These are phyloP conservation scores for Aplidium turbinatum DNA, from an alignment of 23 tunicate genomes.

Conservation along the genomic window DNA sequence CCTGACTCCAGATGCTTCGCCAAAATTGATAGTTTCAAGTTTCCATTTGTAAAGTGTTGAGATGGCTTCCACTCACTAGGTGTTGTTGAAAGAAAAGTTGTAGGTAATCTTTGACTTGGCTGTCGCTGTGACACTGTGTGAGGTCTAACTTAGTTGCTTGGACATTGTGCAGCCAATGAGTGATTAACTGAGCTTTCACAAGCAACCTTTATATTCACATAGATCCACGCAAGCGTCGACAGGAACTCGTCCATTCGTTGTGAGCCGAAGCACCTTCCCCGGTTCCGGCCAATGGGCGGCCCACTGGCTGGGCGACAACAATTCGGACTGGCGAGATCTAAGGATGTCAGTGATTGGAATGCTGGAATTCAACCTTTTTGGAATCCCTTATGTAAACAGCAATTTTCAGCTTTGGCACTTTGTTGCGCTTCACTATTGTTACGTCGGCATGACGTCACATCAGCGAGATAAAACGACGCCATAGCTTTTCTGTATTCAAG, in stretches of 20 bases:
- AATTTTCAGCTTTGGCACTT: no score
- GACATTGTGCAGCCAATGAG: not conserved
- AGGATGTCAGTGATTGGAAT: constrained; percentile 89
- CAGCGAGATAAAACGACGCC: no score
- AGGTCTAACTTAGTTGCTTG: not conserved
- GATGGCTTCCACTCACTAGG: no score
- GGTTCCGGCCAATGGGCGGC: constrained; percentile 97
- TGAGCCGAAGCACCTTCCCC: constrained; percentile 86
- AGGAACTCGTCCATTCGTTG: constrained; percentile 90
- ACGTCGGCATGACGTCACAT: no score
- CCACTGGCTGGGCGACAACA: constrained; percentile 99
- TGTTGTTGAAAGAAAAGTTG: no score
- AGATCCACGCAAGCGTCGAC: constrained; percentile 79
- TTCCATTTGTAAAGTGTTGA: no score
- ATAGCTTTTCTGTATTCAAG: no score
- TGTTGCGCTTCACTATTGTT: no score
- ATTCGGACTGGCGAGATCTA: constrained; percentile 77
- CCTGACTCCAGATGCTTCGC: no score
- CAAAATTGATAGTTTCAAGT: no score
- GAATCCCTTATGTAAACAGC: constrained; percentile 82
- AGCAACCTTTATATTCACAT: not conserved
- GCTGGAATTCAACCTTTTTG: constrained; percentile 96
- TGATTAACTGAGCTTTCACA: not conserved
- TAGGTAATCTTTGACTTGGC: no score
- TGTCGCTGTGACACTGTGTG: no score